Evolutionary conservation across 2,888 invertebrate genomes (phyloP), one percentile per base, ranked within the genome.

Genomic region (Plagodis pulveraria): DNA sequence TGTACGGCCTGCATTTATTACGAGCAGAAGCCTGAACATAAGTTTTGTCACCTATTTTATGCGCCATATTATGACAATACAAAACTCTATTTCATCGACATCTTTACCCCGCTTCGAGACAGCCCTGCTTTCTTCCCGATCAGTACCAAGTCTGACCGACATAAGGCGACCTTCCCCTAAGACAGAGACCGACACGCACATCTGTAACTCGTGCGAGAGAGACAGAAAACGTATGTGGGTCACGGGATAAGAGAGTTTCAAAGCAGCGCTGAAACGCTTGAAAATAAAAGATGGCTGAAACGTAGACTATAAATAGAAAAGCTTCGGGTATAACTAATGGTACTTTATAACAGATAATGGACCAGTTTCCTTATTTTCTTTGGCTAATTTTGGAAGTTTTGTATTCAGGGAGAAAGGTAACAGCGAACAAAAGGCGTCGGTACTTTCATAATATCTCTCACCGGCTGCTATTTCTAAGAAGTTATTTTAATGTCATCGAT

Each of bases 101-200:
- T 48, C 57, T 32, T 0, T 60, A 55, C 10, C 6, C 44, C 56
- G 53, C 12, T 33, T n/a, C 11, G 22, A 44, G 45, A 52, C 84
- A 74, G 66, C 86, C 73, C 81, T 86, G 78, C 49, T 52, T 77
- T 81, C 81, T 84, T 86, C 83, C 86, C 83, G 84, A 87, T 85
- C 83, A 83, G 84, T 86, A 87, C 83, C 81, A 81, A 81, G 78
- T 84, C 81, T 90, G 89, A 88, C 89, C 90, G 89, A 90, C 84
- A 87, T 91, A 86, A 81, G 76, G 73, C 88, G 89, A 90, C 90
- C 90, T 89, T 89, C 87, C 58, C 58, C 65, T 62, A 66, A 71
- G 80, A 86, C 50, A 71, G 77, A 74, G 88, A 89, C 61, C 58
- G 52, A 63, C 50, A 65, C 73, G 84, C 63, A 62, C 52, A 36